Percentiles rank a stretch among this genome's conserved stretches.
Conservation (phyloP, 2,113 vertebrate genomes). For the Pomatorhinus ruficollis region DNA sequence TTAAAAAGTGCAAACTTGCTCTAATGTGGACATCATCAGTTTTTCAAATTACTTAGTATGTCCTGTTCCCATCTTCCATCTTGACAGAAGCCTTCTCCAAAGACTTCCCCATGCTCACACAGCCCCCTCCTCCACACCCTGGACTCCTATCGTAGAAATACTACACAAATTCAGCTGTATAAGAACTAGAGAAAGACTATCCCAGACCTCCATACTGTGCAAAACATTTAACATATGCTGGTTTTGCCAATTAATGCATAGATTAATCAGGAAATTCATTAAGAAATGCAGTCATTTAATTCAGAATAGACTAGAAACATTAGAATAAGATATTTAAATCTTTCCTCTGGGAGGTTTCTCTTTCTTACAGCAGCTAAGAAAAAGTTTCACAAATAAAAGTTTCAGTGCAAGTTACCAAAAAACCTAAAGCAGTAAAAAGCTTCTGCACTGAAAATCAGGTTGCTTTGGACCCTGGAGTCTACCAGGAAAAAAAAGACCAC, state of each 20-base stretch:
- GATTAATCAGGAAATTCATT: constrained; percentile 35
- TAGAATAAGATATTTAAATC: background rate
- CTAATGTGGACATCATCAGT: background rate
- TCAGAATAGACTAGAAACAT: background rate
- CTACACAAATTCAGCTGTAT: background rate
- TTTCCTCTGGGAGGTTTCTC: background rate
- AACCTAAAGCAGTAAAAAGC: background rate
- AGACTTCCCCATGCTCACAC: background rate
- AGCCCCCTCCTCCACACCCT: background rate
- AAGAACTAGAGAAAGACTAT: background rate
- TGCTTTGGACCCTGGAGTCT: background rate
- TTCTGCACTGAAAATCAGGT: background rate
- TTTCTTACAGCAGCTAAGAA: background rate
- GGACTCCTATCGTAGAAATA: background rate
- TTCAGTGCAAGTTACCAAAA: background rate
- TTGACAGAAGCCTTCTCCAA: background rate
- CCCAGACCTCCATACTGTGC: background rate
- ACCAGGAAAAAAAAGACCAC: background rate
- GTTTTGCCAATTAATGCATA: constrained; percentile 35
- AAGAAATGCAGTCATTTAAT: background rate
- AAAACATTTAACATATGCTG: background rate
- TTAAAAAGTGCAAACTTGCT: constrained; percentile 44
- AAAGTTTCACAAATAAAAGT: background rate
- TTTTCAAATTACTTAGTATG: constrained; percentile 32
- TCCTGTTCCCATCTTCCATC: background rate